Evolutionary conservation across 1,140 invertebrate genomes (phyloP), one percentile per base, ranked within the genome.

Genomic region (Brachystomella parvula): DNA sequence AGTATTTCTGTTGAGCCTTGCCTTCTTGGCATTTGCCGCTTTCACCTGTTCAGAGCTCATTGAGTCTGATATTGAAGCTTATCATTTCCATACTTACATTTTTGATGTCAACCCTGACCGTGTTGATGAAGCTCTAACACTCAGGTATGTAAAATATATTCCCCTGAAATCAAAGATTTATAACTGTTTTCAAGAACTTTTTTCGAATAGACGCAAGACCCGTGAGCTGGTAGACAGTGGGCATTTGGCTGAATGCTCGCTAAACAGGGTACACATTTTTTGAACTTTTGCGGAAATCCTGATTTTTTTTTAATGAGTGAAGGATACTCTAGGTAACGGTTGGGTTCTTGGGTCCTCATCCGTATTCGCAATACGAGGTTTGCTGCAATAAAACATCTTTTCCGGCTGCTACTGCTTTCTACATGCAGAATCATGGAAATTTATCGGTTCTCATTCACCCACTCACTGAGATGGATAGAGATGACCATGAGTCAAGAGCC

Each of bases 381-480:
- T 70, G 68, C 56, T 70, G 68, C 32, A 70, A 70, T 29, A 63
- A 59, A 30, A 66, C 64, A 3, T 60, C 61, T 0, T 64, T 66
- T n/a, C 15, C 47, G 2, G 32, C 28, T 6, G 68, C 68, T 1
- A 26, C 39, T 26, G 61, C 68, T 24, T 70, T 24, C 15, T 26
- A 30, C 33, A 49, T 29, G 1, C 64, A 66, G 29, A 61, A 68
- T 44, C 67, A 65, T 47, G 67, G 67, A 2, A 68, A 68, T 63
- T 53, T 68, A 3, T 68, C 67, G 17, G 30, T 66, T 24, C 30
- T 61, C 1, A 24, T 70, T 21, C 69, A 70, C 44, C 69, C 69
- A 12, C 39, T 70, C 30, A 70, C 69, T 24, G 57, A 30, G 3
- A 84, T 47, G 19, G 65, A 67, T 32, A 15, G 39, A 2, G 47